A percentile compares a stretch with the other conserved stretches of the same genome.
These are phyloP conservation scores for Pelmatolapia mariae DNA, from an alignment of 2,113 vertebrate genomes.

Conservation along the genomic window DNA sequence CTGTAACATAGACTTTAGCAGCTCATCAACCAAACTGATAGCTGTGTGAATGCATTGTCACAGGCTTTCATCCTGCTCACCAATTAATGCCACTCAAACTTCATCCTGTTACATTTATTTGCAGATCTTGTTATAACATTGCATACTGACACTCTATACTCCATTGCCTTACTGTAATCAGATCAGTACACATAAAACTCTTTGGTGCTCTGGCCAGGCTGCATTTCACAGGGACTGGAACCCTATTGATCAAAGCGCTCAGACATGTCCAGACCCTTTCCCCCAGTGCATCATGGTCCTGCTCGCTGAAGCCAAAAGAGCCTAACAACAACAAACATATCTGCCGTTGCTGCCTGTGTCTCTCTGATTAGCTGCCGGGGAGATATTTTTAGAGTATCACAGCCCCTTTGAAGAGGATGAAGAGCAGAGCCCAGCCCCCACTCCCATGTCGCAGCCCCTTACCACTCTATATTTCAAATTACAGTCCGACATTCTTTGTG, in stretches of 20 bases:
- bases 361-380: constrained; percentile 56
- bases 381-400: constrained; percentile 67
- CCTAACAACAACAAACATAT: constrained; percentile 63
- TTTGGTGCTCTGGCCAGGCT: constrained; percentile 45
- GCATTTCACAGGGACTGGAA: constrained; percentile 54
- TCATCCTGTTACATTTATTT: constrained; percentile 22
- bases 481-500: constrained; percentile 47
- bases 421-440: constrained; percentile 3
- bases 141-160: background rate
- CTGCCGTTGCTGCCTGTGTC: constrained; percentile 41
- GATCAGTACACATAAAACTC: constrained; percentile 39
- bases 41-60: constrained; percentile 13
- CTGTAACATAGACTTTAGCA: constrained; percentile 1
- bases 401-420: constrained; percentile 59
- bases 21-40: constrained; percentile 19
- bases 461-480: background rate
- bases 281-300: constrained; percentile 47
- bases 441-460: background rate
- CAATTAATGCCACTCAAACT: constrained; percentile 56
- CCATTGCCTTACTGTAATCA: constrained; percentile 23
- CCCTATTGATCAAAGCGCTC: constrained; percentile 62
- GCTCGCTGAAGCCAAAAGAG: constrained; percentile 56
- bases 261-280: constrained; percentile 49
- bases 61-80: constrained; percentile 24
- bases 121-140: constrained; percentile 1